Conservation (phyloP, 2,797 vertebrate species). For the Balearica regulorum region DNA sequence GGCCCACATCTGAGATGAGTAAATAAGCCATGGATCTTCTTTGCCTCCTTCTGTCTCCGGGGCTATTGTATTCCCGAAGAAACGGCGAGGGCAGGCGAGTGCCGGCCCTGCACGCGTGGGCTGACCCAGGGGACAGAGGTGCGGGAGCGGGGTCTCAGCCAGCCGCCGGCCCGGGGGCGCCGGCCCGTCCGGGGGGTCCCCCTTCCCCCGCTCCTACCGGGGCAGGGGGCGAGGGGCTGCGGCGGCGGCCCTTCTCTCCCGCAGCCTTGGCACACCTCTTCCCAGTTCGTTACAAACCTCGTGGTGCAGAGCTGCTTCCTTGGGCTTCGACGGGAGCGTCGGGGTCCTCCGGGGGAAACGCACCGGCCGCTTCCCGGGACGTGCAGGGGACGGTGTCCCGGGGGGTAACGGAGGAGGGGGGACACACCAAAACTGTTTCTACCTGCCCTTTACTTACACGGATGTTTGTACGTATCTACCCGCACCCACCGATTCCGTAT, state of each 20-base stretch:
- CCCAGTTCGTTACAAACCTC: not conserved
- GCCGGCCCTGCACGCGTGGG: not conserved
- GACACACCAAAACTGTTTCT: not conserved
- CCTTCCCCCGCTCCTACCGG: rapidly evolving
- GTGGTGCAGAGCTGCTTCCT: not conserved
- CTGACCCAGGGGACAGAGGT: not conserved
- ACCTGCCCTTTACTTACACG: not conserved
- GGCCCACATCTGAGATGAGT: not conserved
- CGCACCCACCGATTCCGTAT: rapidly evolving
- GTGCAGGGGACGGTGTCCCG: not conserved
- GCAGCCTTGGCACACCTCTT: not conserved
- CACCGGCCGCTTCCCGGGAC: not conserved
- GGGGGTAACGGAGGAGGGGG: no score
- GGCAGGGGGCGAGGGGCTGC: not conserved
- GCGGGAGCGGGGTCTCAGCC: not conserved
- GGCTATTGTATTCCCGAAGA: not conserved
- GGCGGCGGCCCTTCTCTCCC: not conserved
- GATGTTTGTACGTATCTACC: not conserved
- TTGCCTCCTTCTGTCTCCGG: not conserved
- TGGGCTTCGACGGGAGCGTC: not conserved
- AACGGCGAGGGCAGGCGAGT: not conserved
- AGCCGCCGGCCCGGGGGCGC: not conserved
- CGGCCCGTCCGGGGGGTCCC: no score
- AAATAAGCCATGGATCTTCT: not conserved
- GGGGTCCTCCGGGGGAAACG: not conserved